These are phyloP conservation scores for Scylla paramamosain DNA, from an alignment of 1,140 invertebrate genomes.

Conservation along the genomic window DNA sequence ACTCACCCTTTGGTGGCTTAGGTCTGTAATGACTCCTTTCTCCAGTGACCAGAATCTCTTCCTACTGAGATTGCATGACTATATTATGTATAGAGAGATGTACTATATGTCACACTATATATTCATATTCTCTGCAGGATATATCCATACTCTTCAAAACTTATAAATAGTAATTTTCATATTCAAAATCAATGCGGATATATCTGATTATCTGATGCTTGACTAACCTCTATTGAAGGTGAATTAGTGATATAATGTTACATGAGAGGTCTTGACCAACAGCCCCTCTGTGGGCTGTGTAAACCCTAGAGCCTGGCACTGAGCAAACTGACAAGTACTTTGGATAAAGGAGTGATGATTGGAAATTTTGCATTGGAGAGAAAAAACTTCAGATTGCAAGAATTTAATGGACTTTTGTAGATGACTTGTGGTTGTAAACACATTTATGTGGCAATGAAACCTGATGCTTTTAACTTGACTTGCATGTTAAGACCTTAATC, in stretches of 20 bases:
- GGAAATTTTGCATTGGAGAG: background rate
- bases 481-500: background rate
- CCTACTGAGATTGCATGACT: slow-evolving; percentile 39
- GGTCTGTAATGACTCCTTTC: slow-evolving; percentile 10
- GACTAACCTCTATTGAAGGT: background rate
- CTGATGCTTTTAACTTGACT: background rate
- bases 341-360: background rate
- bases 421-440: background rate
- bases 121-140: slow-evolving; percentile 16
- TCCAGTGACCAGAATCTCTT: slow-evolving; percentile 60
- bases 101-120: slow-evolving; percentile 21
- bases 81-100: slow-evolving; percentile 38
- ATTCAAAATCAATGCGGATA: background rate
- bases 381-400: background rate
- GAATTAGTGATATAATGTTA: no score
- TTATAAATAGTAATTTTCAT: background rate
- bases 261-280: no score
- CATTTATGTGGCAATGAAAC: background rate
- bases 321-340: background rate
- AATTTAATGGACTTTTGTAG: background rate
- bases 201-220: slow-evolving; percentile 1
- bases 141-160: slow-evolving; percentile 28
- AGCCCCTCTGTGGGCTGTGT: no score
- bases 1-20: slow-evolving; percentile 43
- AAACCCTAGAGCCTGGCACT: no score